phyloP scores from a whole-genome alignment of 2,797 vertebrate genomes.

The Tympanoctomys barrerae region DNA sequence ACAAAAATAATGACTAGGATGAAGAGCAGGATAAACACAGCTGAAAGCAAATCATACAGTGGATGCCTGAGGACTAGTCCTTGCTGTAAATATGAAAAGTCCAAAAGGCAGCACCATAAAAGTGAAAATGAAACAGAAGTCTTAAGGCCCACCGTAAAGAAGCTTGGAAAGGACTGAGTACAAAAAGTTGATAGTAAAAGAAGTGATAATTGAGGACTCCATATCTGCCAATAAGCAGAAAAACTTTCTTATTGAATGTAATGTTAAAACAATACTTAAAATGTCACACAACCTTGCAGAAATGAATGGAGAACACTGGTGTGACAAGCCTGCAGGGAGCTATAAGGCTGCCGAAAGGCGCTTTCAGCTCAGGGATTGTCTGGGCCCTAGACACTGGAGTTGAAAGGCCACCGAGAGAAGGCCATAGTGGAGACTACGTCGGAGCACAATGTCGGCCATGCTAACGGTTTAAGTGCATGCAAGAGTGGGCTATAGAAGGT shows the following conservation, averaged over 20 bases:
- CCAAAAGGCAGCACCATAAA: neutral
- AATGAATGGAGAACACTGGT: neutral
- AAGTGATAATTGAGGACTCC: neutral
- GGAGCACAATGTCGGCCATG: neutral
- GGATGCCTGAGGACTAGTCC: neutral
- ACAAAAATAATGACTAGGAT: slow-evolving; percentile 14
- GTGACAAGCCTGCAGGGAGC: neutral
- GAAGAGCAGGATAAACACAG: slow-evolving; percentile 7
- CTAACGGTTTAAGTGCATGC: neutral
- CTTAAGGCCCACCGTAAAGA: neutral
- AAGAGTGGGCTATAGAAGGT: neutral
- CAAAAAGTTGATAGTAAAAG: neutral
- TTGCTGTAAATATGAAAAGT: neutral
- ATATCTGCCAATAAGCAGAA: neutral
- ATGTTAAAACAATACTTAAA: neutral
- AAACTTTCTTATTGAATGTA: neutral
- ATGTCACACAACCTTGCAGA: neutral
- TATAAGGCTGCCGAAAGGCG: neutral
- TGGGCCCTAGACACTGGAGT: neutral
- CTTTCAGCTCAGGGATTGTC: neutral
- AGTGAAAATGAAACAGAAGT: neutral
- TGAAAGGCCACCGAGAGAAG: neutral
- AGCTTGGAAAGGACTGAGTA: neutral
- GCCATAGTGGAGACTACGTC: neutral
- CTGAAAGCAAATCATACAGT: slow-evolving; percentile 1